Base-by-base conservation (phyloP, 2,797 vertebrate species). In the Ctenosaura bakeri region DNA sequence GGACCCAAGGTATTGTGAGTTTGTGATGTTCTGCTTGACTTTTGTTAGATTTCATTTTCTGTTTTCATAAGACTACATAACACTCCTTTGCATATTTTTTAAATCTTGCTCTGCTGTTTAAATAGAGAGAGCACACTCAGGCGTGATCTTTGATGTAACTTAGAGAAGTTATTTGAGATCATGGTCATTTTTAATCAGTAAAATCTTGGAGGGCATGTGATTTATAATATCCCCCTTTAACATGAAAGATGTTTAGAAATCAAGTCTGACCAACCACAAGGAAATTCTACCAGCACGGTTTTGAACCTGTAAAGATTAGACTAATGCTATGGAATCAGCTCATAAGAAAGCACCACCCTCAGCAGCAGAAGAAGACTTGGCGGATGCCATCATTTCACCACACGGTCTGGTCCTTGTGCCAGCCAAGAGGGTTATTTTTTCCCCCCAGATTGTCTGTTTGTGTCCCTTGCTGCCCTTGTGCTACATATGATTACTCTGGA, bases 401-500 rank as follows among this genome's bases (percentile, higher is more conserved):
- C 77, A 14, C 26, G 46, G 92, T 46, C 26, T 6, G 42, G 42
- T 50, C 10, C 38, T 46, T 26, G 9, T 46, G 77, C 22, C 77
- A 78, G 77, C 12, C 26, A 78, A 29, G 38, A 76, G 62, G 83
- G 26, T 42, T 7, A 0, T 0, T 14, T 0, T 1, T 24, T 6
- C 14, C 24, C 46, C 32, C 10, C 77, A 73, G 56, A 84, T 92
- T 32, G 1, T 80, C 89, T 85, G 32, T 89, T 90, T 76, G 26
- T 66, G 64, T 79, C 87, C 71, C 0, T 0, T 81, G 88, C 90
- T 91, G 89, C 90, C 90, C 81, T 87, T 94, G 89, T 90, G 87
- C 50, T 69, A 83, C 81, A 76, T 83, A 91, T 7, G 2, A 87
- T 94, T 94, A 82, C 94, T 73, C 78, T 22, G 82, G 18, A 90